Conservation (phyloP, 2,113 vertebrate genomes). For the Triplophysa siluroides region DNA sequence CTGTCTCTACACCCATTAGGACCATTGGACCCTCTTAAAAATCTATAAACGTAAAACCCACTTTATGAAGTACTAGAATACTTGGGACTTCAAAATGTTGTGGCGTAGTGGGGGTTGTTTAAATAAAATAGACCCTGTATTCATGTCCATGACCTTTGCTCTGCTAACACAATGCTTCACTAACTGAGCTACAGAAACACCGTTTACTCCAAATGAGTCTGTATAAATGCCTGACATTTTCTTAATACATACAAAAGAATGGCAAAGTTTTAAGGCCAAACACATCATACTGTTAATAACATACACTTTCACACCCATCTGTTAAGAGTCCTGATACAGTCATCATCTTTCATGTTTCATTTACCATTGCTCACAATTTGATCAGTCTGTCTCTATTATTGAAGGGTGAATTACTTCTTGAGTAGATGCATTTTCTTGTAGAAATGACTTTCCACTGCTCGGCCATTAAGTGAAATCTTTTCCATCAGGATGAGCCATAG, state of each 20-base stretch:
- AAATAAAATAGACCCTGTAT: too few species aligned
- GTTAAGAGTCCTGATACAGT: slow-evolving; percentile 1
- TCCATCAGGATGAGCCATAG: background rate
- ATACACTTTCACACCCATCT: slow-evolving; percentile 2
- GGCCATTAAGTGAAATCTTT: slow-evolving; percentile 3
- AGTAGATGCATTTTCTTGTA: slow-evolving; percentile 5
- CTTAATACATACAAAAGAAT: background rate
- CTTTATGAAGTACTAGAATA: background rate
- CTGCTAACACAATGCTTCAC: too few species aligned
- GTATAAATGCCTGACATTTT: too few species aligned
- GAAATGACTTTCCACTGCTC: background rate
- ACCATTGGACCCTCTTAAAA: background rate
- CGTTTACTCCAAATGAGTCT: background rate
- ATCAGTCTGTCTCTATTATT: background rate
- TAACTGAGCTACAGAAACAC: too few species aligned
- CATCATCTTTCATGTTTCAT: background rate
- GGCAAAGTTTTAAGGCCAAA: background rate
- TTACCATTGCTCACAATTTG: background rate
- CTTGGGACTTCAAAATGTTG: background rate
- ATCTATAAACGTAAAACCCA: background rate
- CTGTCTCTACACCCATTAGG: too few species aligned
- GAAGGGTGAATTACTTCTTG: background rate
- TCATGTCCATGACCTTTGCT: too few species aligned
- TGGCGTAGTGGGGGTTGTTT: background rate
- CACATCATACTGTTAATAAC: background rate